phyloP scores from a whole-genome alignment of 2,113 vertebrate species.

The Tyrannus savana region DNA sequence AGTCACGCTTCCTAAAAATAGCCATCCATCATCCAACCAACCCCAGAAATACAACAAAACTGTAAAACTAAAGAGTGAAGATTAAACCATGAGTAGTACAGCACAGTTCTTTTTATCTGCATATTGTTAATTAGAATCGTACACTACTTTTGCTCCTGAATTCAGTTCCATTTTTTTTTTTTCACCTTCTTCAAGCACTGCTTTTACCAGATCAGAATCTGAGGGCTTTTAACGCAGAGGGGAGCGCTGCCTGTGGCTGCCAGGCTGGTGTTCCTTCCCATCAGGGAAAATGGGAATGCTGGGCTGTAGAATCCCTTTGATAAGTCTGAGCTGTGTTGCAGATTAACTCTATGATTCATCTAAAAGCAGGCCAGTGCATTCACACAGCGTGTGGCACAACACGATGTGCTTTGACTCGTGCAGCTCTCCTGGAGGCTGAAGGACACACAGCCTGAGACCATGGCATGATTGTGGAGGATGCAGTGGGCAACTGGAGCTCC shows the following conservation, averaged over 20 bases:
- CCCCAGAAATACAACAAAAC: background rate
- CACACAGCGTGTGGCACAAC: background rate
- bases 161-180: background rate
- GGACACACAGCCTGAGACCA: background rate
- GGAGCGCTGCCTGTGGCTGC: background rate
- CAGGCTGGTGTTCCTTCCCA: background rate
- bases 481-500: background rate
- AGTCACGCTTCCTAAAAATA: background rate
- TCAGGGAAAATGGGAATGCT: background rate
- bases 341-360: background rate
- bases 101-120: background rate
- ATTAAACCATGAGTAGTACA: background rate
- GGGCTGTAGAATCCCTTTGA: background rate
- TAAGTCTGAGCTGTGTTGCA: background rate
- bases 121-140: background rate
- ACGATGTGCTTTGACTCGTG: fast-evolving
- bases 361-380: background rate
- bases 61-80: background rate
- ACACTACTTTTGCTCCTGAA: background rate
- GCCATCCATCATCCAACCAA: background rate
- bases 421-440: background rate
- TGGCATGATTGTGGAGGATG: background rate
- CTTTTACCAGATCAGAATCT: background rate
- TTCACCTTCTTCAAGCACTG: background rate
- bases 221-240: background rate